Evolutionary conservation across 1,140 invertebrate species (phyloP), one percentile per base, ranked within the genome.

Genomic region (Acromyrmex echinatior): DNA sequence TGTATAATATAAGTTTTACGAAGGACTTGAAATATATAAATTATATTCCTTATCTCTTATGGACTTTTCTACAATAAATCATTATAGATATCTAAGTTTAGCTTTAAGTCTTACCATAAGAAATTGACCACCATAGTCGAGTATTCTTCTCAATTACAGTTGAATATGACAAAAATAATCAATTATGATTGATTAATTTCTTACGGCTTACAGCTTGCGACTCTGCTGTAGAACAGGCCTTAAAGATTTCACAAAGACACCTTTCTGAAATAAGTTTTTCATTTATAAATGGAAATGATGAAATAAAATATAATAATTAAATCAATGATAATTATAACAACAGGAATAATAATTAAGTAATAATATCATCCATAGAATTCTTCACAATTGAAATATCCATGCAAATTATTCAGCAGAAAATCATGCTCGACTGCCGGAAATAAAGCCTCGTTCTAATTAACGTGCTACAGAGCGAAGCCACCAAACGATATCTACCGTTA

Each of bases 391-490:
- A 58, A 45, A 66, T 6, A 58, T 49, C 9, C 6, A 51, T n/a
- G n/a, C 4, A 39, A 58, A 70, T 71, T 71, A n/a, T 10, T 60
- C 16, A 7, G 45, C 60, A 62, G 16, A 16, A 62, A 84, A 45
- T 49, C 12, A 39, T n/a, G 35, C 14, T 60, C 25, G 39, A 14
- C 66, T 31, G 14, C 56, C 56, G 68, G 21, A 74, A 62, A 60
- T 51, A 74, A 76, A 28, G 25, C 2, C 31, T 31, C 70, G n/a
- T 74, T 74, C 39, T 35, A 84, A 84, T 84, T 76, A 84, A 39
- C 56, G 56, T 7, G 68, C 45, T 78, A 53, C n/a, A 10, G n/a
- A 51, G 45, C 45, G 21, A 53, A 78, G 45, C 21, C 73, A 49
- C 49, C 25, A 66, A 78, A 45, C 21, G 82, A 71, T 70, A 68